Base-by-base conservation (phyloP, 2,888 invertebrate species). In the Pristionchus japonicus region DNA sequence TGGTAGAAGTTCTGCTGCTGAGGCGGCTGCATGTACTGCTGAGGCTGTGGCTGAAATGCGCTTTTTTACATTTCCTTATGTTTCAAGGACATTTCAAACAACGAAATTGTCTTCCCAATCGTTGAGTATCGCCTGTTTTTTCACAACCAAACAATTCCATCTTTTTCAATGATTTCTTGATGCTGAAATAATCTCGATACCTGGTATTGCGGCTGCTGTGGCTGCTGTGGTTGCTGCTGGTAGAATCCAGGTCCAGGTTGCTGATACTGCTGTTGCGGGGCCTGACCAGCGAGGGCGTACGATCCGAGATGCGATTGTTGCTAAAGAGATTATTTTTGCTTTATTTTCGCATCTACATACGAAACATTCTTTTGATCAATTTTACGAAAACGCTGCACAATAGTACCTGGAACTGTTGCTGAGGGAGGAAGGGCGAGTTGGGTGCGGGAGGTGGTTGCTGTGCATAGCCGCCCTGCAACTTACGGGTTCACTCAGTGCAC, bases 371-470 rank as follows among this genome's bases (percentile, higher is more conserved):
- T n/a, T n/a, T n/a, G n/a, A n/a, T n/a, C n/a, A n/a, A n/a, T n/a
- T n/a, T n/a, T n/a, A n/a, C n/a, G n/a, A 70, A 70, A 52, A 49
- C 1, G 15, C 17, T 3, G 15, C 20, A 52, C n/a, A 57, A n/a
- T 57, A 2, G 4, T n/a, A 57, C 57, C 57, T 70, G 70, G 31
- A 37, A 37, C 37, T 70, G 80, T 31, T 37, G 85, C 47, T 85
- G 85, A 0, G 86, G 86, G 15, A 86, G 86, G 86, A 86, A 86
- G 43, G 86, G 86, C 23, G 86, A 86, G 70, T n/a, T 27, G 67
- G 86, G 86, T 0, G 34, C 86, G 37, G 86, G 47, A 13, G 47
- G 67, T 4, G 86, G 86, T 47, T 80, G 80, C 31, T 47, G 80
- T 4, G 83, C 83, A 27, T 57, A 49, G 11, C 31, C 52, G 17